Base-by-base conservation (phyloP, 2,888 invertebrate genomes). In the Diarsia dahlii region DNA sequence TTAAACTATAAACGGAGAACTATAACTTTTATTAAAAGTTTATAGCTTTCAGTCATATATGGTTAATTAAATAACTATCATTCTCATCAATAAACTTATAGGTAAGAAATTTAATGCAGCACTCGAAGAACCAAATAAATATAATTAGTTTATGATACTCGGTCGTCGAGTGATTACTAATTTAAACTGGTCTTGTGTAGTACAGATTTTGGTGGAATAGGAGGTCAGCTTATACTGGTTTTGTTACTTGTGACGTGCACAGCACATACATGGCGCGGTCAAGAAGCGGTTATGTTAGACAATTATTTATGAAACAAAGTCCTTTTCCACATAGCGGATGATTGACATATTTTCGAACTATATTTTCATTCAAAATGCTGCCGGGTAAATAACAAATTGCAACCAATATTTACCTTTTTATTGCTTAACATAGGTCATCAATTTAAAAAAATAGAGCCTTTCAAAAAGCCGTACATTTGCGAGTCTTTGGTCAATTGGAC, bases 1-100 rank as follows among this genome's bases (percentile, higher is more conserved):
- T 80, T 78, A 67, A 80, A 80, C 80, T 54, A 76, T 76, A 67
- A 73, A 78, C 79, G 52, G 8, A 18, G 13, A n/a, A 63, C n/a
- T 20, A 34, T 56, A 64, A 77, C 48, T 62, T 56, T 65, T 62
- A 45, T 46, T 70, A 50, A 80, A 69, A 80, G 50, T 76, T 70
- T 75, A 75, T 62, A 70, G 39, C 66, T 46, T 64, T 12, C n/a
- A 50, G 48, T 54, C n/a, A 8, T 75, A 69, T 45, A 81, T 45
- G 15, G 64, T 15, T 54, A 45, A 71, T 45, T 10, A 69, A 63
- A 78, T 70, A 48, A 4, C 18, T 62, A 23, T 18, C 18, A 28
- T 28, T 28, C 18, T 28, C 15, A 67, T 46, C 1, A 23, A 28
- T 28, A 50, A 39, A 66, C 48, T 13, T 9, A 10, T 15, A 46